Evolutionary conservation across 1,140 invertebrate genomes (phyloP).

Genomic region (Euura lappo): DNA sequence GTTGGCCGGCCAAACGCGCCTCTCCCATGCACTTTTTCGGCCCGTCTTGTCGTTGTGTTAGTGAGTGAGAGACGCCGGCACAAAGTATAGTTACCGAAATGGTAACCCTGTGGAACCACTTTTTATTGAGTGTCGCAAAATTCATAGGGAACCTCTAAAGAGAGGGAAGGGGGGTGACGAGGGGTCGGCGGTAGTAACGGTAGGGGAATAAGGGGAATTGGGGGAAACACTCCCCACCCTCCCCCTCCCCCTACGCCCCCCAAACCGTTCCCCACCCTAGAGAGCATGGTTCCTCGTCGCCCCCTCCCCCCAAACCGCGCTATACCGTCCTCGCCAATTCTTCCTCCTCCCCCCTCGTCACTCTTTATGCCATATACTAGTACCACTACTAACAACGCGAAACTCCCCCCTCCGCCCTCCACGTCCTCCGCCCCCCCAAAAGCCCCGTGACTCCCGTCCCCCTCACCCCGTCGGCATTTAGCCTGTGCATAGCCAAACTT

Average conservation of each 20-base stretch:
- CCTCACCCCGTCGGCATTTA: slow-evolving; percentile 44
- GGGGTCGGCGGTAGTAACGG: slow-evolving; percentile 22
- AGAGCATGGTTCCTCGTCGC: background rate
- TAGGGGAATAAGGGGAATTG: slow-evolving; percentile 36
- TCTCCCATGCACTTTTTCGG: slow-evolving; percentile 62
- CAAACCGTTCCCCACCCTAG: background rate
- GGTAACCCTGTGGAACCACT: slow-evolving; percentile 63
- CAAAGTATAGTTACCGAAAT: slow-evolving; percentile 62
- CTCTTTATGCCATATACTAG: too few relatives aligned
- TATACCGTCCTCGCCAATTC: too few relatives aligned
- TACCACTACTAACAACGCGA: too few relatives aligned
- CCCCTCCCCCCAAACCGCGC: background rate
- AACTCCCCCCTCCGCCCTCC: slow-evolving; percentile 17
- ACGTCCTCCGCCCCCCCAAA: background rate
- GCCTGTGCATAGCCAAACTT: slow-evolving; percentile 54
- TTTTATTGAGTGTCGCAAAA: slow-evolving; percentile 64
- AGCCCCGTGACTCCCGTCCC: slow-evolving; percentile 10
- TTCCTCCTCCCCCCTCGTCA: too few relatives aligned
- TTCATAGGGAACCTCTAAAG: slow-evolving; percentile 54
- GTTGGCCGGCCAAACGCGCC: slow-evolving; percentile 56
- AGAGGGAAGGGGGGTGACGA: slow-evolving; percentile 18
- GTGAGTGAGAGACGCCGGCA: slow-evolving; percentile 30
- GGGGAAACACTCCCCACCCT: slow-evolving; percentile 27
- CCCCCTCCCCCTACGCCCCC: background rate
- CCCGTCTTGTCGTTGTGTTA: slow-evolving; percentile 27